Evolutionary conservation across 2,113 vertebrate species (phyloP), one percentile per base, ranked within the genome.

Genomic region (Mus musculus): DNA sequence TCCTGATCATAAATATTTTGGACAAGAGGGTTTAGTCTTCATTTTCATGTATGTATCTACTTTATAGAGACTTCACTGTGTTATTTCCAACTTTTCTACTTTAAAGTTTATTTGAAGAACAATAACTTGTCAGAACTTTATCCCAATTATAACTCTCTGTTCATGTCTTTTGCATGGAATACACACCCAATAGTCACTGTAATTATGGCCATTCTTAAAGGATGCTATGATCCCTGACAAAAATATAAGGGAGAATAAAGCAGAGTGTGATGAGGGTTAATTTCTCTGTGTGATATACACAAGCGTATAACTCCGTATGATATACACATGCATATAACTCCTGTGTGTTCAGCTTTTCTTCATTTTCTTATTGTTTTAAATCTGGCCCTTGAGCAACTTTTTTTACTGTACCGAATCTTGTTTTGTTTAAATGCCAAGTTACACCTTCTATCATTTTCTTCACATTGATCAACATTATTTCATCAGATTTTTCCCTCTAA

Each of bases 61-160:
- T 36, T 82, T 39, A 26, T 26, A 24, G 59, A 81, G 24, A 95
- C 71, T 95, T 61, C 5, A 22, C 91, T 84, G 11, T 16, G 54
- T 65, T 88, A 71, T 69, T 69, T 65, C 69, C 36, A 92, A 63
- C 16, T 87, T 89, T 67, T 73, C 24, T 85, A 56, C 33, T 95
- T 33, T 81, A 96, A 97, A 77, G 0, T 46, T 89, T 95, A 82
- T 78, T 75, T 89, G 3, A 71, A 76, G 85, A 88, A 82, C 22
- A 39, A 39, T 91, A 59, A 71, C 39, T 95, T 49, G 19, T 90
- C 89, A 30, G 10, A 33, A 49, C 30, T 52, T 39, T 81, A 33
- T 20, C 17, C 69, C 22, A 71, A n/a, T 71, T 54, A 91, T 10
- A 75, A 81, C 76, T 93, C 65, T 91, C 7, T 93, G 14, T 84